A percentile compares a stretch with the other conserved stretches of the same genome.
phyloP scores from a whole-genome alignment of 2,797 vertebrate genomes.

The Coreius guichenoti region DNA sequence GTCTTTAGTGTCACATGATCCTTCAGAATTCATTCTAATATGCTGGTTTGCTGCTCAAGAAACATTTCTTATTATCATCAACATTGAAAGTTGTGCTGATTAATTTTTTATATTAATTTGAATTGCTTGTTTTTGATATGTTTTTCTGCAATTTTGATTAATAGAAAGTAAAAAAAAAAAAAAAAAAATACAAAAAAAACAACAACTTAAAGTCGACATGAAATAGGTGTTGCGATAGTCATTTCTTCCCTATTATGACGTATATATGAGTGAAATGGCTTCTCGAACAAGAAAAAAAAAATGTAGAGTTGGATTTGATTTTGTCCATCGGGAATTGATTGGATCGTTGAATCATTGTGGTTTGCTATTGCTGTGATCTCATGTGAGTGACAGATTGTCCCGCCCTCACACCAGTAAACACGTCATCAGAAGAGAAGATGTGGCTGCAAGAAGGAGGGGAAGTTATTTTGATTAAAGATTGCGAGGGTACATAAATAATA shows the following conservation, averaged over 20 bases:
- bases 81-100: neutral
- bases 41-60: too few species aligned
- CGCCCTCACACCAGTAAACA: neutral
- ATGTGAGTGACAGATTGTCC: neutral
- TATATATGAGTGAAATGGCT: neutral
- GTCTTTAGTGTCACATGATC: neutral
- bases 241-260: neutral
- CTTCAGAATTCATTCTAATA: neutral
- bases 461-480: neutral
- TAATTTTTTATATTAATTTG: neutral
- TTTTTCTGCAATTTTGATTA: neutral
- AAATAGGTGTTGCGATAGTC: neutral
- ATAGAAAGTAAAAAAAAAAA: neutral
- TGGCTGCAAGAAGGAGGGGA: neutral
- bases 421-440: neutral
- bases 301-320: too few species aligned
- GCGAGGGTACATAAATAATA: neutral
- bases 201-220: neutral
- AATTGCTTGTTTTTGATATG: too few species aligned
- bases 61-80: too few species aligned
- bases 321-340: too few species aligned
- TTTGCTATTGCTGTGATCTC: neutral
- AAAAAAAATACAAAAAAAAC: too few species aligned
- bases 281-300: neutral
- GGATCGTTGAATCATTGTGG: too few species aligned